phyloP scores from a whole-genome alignment of 2,113 vertebrate genomes.

The Pipa parva region DNA sequence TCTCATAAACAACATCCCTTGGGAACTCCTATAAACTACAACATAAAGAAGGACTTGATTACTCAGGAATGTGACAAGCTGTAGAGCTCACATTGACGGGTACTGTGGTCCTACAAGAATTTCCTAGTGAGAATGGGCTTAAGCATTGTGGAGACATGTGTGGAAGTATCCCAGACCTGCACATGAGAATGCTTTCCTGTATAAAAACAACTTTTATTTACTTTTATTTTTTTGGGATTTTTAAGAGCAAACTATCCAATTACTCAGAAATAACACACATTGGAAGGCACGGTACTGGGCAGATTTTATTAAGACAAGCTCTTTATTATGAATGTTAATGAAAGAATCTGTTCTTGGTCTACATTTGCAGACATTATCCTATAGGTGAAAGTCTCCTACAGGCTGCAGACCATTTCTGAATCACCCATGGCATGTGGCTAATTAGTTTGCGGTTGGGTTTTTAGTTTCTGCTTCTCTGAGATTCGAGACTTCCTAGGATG shows the following conservation, averaged over 20 bases:
- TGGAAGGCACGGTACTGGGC: background rate
- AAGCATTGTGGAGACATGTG: conserved; percentile 7
- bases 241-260: conserved; percentile 5
- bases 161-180: background rate
- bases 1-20: background rate
- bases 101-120: conserved; percentile 10
- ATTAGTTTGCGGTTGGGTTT: background rate
- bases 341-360: conserved; percentile 12
- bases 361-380: background rate
- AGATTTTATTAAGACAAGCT: conserved; percentile 4
- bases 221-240: conserved; percentile 3
- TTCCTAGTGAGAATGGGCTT: conserved; percentile 14
- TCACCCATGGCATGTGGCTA: background rate
- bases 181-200: conserved; percentile 2
- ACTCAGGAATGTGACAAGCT: background rate
- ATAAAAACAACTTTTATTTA: too few species aligned
- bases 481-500: background rate
- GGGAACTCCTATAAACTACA: background rate
- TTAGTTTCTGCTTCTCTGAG: background rate
- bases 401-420: background rate
- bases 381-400: background rate
- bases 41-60: conserved; percentile 24
- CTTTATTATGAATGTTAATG: conserved; percentile 3
- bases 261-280: conserved; percentile 2
- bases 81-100: background rate